phyloP scores from a whole-genome alignment of 2,888 invertebrate species.

The Tinea semifulvella region DNA sequence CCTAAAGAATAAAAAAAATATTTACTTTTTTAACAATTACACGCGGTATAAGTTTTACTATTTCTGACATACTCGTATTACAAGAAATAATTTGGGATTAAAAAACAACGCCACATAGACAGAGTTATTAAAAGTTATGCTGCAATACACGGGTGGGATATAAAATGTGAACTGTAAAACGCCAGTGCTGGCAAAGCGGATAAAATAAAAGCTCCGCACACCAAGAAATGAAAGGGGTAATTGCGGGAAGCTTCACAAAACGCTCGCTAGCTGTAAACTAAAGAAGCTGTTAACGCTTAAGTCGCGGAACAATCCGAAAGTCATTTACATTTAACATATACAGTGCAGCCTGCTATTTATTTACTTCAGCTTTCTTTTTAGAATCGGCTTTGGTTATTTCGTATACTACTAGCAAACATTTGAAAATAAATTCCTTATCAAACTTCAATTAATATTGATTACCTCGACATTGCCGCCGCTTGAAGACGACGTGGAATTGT shows the following conservation, averaged over 20 bases:
- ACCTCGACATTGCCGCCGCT: too few species aligned
- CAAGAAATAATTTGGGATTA: too few species aligned
- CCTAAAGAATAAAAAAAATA: too few species aligned
- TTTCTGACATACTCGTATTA: too few species aligned
- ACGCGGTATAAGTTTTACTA: too few species aligned
- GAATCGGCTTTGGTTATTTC: too few species aligned
- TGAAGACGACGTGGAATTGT: too few species aligned
- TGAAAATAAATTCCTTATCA: too few species aligned
- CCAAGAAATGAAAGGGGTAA: constrained; percentile 49
- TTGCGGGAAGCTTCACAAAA: constrained; percentile 45
- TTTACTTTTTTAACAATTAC: too few species aligned
- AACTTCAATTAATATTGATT: too few species aligned
- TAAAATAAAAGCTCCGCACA: constrained; percentile 49
- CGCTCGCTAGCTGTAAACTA: constrained; percentile 41
- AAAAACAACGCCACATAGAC: constrained; percentile 35
- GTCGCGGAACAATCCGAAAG: constrained; percentile 36
- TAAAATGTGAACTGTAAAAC: constrained; percentile 21
- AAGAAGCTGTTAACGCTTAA: constrained; percentile 44
- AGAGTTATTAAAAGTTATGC: constrained; percentile 44
- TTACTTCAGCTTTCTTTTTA: too few species aligned
- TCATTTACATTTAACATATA: constrained; percentile 28
- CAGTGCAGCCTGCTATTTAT: not conserved
- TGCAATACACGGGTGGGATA: constrained; percentile 28
- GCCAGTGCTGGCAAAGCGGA: constrained; percentile 26
- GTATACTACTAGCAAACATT: too few species aligned